Evolutionary conservation across 64 coral and sea anemone genomes (phyloP).

Genomic region (Pachyseris speciosa): DNA sequence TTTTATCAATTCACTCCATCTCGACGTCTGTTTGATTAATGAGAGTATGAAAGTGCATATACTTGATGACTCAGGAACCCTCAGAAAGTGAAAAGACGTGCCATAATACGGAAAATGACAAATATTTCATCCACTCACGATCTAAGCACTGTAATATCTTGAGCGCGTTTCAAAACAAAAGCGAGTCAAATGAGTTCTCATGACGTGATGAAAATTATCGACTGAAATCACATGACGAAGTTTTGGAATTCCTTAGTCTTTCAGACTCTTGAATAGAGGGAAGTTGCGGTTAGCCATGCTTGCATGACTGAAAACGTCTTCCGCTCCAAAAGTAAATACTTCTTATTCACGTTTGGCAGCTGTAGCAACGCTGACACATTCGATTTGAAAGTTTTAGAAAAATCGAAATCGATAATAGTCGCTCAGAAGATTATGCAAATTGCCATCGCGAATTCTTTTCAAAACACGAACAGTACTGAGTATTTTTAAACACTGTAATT

Average conservation of each 20-base stretch:
- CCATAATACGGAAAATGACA: not conserved
- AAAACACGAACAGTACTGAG: not conserved
- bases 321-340: not conserved
- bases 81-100: not conserved
- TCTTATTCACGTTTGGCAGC: not conserved
- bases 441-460: not conserved
- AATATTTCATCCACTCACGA: not conserved
- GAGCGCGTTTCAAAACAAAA: not conserved
- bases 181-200: not conserved
- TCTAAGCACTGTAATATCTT: not conserved
- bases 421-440: not conserved
- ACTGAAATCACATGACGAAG: conserved; percentile 3
- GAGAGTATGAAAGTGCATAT: not conserved
- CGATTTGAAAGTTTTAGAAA: not conserved
- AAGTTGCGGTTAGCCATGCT: conserved; percentile 4
- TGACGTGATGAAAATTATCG: not conserved
- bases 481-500: not conserved
- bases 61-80: not conserved
- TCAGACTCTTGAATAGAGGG: not conserved
- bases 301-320: not conserved
- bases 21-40: not conserved
- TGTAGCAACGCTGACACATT: not conserved
- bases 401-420: not conserved
- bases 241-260: conserved; percentile 16
- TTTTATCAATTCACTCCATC: not conserved